Evolutionary conservation across 2,797 vertebrate genomes (phyloP).

Genomic region (Florisuga fusca): DNA sequence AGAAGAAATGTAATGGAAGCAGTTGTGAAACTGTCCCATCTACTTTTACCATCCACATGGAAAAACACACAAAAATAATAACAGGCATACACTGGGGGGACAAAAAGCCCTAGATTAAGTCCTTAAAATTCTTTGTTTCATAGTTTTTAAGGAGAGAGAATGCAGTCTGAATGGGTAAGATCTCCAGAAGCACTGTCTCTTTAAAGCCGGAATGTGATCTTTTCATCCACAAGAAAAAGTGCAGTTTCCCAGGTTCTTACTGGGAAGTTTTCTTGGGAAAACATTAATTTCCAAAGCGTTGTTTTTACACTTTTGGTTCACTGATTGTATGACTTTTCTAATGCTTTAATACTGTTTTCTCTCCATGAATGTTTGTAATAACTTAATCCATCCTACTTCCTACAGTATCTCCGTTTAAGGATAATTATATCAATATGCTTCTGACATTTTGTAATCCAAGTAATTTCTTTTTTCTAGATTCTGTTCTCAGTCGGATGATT

Average conservation of each 20-base stretch:
- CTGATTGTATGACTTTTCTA: constrained; percentile 8
- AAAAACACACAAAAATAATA: constrained; percentile 21
- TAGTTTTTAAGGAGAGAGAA: neutral
- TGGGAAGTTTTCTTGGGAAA: constrained; percentile 65
- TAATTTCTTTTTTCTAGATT: neutral
- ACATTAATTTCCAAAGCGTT: neutral
- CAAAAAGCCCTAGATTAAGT: neutral
- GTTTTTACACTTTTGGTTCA: constrained; percentile 60
- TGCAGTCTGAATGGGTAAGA: neutral
- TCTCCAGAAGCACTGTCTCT: constrained; percentile 9
- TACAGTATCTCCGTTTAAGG: constrained; percentile 48
- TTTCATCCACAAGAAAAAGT: constrained; percentile 27
- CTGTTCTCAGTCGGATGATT: neutral
- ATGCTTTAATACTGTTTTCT: constrained; percentile 41
- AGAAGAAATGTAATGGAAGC: constrained; percentile 14
- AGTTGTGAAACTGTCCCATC: constrained; percentile 31
- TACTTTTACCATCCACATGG: constrained; percentile 20
- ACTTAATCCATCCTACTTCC: constrained; percentile 46
- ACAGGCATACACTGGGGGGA: neutral
- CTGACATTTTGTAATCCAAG: neutral
- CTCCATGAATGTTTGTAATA: constrained; percentile 36
- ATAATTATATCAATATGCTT: constrained; percentile 46
- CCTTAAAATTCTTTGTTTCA: neutral
- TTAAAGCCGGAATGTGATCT: constrained; percentile 25
- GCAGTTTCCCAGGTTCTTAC: constrained; percentile 65